Evolutionary conservation across 2,888 invertebrate species (phyloP), one percentile per base, ranked within the genome.

Genomic region (Teleogryllus oceanicus): DNA sequence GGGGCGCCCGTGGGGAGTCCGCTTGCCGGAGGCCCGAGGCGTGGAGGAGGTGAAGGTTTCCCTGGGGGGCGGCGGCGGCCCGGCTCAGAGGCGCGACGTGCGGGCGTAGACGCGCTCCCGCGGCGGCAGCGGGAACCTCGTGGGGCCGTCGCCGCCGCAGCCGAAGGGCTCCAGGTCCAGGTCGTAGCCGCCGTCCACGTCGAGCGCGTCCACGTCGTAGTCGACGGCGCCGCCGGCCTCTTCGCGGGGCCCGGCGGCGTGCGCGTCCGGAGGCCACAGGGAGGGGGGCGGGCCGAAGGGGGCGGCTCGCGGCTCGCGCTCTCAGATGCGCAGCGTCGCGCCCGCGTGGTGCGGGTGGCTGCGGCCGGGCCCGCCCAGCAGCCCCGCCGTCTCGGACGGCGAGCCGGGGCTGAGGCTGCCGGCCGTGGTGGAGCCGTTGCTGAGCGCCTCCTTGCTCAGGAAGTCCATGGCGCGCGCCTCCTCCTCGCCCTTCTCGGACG

Each of bases 311-410:
- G 20, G 74, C 74, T 11, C 20, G 74, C 75, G 11, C 3, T 24
- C 75, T 20, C 78, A 79, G 24, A 80, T 78, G 16, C 78, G 80
- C 74, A 76, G 77, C 79, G 76, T 78, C 78, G 76, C 78, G 76
- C 37, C 76, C 49, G 74, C 81, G 74, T 62, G 75, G 21, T 81
- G 50, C 80, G 80, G 50, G 37, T 37, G 79, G 81, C 21, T 80
- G 62, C 24, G 76, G n/a, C 37, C 77, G 18, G 13, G 77, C 77
- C 50, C 37, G n/a, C 62, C 62, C 21, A 92, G 86, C 80, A 93
- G 87, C 85, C 92, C 92, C 82, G 91, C 88, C 16, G 92, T 92
- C 86, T 93, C 92, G 76, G 91, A 91, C 0, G 92, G 92, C n/a
- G 92, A 91, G 18, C 91, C 91, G 0, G 92, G 92, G 82, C 89